Base-by-base conservation (phyloP, 1,140 invertebrate genomes). In the Ceratina calcarata region DNA sequence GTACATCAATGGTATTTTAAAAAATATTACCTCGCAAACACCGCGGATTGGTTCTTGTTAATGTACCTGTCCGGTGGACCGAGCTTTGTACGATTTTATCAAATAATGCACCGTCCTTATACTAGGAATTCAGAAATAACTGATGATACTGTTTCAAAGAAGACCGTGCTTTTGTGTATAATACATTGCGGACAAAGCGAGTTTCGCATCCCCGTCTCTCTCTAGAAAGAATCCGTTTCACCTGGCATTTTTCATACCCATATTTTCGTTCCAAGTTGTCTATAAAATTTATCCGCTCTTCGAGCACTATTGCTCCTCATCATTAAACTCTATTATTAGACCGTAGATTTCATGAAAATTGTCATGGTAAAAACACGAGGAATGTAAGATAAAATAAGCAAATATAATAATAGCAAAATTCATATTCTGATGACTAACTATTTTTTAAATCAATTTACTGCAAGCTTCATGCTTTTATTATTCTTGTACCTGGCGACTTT, bases 91-190 rank as follows among this genome's bases (percentile, higher is more conserved):
- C 7, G 0, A 45, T 45, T 45, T 45, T 10, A 45, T 45, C 10
- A 45, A 45, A 45, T 45, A 51, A 27, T 15, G 2, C 37, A 18
- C 0, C 65, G 16, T 68, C 16, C 12, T 20, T 15, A 55, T 32
- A 10, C 15, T 6, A 22, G 15, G 51, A 71, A 7, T 24, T 37
- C 37, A 13, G 20, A 73, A 15, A n/a, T 62, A 73, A 57, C 49
- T 32, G 24, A 51, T 74, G 72, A 61, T 72, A 72, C 72, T 49
- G 49, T 66, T 37, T 65, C 72, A 74, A 74, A 66, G 72, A 37
- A n/a, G 10, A 18, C 1, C 7, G 10, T 3, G 13, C 60, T 37
- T 72, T 72, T 49, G 37, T 37, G 6, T 16, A 22, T 61, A 32
- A n/a, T 32, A 22, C 65, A 65, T 66, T 66, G 61, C 49, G 15